Conservation (phyloP, 1,140 invertebrate genomes). For the Aphaenogaster ashmeadi region DNA sequence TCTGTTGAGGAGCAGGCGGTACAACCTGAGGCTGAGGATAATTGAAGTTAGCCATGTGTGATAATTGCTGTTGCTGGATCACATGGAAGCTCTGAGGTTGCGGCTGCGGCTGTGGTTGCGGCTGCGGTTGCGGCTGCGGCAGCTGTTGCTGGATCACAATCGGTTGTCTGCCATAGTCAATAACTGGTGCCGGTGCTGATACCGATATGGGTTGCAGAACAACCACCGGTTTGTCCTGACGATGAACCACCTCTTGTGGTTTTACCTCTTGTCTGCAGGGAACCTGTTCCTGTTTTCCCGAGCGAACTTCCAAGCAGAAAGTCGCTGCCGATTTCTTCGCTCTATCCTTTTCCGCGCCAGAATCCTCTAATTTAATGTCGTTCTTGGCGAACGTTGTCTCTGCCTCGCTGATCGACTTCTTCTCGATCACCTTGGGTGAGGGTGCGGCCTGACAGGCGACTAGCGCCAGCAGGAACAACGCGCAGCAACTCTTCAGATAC, state of each 20-base stretch:
- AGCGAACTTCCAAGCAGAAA: conserved; percentile 55
- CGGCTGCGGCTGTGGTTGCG: no score
- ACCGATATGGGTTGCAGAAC: not conserved
- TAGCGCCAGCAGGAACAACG: conserved; percentile 30
- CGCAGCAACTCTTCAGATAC: conserved; percentile 21
- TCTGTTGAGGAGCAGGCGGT: not conserved
- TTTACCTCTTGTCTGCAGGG: conserved; percentile 16
- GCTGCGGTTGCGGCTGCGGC: not conserved
- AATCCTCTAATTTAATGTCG: conserved; percentile 2
- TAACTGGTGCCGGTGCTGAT: not conserved
- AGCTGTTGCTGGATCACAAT: not conserved
- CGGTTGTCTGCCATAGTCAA: not conserved
- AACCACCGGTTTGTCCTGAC: no score
- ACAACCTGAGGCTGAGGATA: not conserved
- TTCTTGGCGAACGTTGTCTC: not conserved
- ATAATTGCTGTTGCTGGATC: not conserved
- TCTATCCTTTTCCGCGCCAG: conserved; percentile 49
- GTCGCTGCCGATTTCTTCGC: conserved; percentile 63
- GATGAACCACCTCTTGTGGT: not conserved
- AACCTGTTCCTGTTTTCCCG: not conserved
- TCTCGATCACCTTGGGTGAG: conserved; percentile 21
- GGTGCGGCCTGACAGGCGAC: conserved; percentile 52
- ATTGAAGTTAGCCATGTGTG: not conserved
- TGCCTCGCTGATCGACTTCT: conserved; percentile 25
- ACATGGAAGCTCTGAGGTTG: not conserved